Conservation (phyloP, 2,888 invertebrate species). For the Nemotelus pantherinus region DNA sequence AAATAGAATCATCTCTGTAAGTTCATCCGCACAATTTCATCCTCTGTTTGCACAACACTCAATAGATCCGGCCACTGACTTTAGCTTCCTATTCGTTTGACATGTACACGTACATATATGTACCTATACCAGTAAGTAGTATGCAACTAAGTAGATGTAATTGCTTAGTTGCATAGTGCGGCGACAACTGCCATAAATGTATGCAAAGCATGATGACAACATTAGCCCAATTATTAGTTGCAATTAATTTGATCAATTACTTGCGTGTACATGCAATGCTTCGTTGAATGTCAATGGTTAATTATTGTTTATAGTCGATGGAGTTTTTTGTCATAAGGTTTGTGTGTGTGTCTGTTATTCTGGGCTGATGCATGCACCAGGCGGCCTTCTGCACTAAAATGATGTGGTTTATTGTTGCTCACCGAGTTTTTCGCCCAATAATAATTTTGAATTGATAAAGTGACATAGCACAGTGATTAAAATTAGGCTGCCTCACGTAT, state of each 20-base stretch:
- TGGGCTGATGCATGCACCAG: too few species aligned
- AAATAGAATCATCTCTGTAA: background rate
- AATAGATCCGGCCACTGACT: background rate
- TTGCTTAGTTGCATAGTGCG: too few species aligned
- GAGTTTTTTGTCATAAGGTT: too few species aligned
- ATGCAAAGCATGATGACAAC: conserved; percentile 33
- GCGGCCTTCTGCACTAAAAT: too few species aligned
- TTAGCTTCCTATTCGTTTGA: background rate
- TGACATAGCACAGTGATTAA: too few species aligned
- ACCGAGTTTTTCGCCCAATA: too few species aligned
- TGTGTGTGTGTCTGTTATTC: background rate
- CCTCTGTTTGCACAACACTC: conserved; percentile 12
- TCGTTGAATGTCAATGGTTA: conserved; percentile 26
- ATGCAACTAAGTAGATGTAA: too few species aligned
- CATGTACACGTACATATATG: too few species aligned
- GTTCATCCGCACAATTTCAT: background rate
- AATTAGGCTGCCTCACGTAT: too few species aligned
- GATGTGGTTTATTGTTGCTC: too few species aligned
- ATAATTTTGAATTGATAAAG: too few species aligned
- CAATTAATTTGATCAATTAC: conserved; percentile 44
- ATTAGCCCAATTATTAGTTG: conserved; percentile 43
- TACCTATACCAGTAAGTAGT: too few species aligned
- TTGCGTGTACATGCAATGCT: conserved; percentile 17
- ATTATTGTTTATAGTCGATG: conserved; percentile 35
- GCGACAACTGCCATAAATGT: background rate